Conservation (phyloP, 2,113 vertebrate species). For the Pheucticus melanocephalus region DNA sequence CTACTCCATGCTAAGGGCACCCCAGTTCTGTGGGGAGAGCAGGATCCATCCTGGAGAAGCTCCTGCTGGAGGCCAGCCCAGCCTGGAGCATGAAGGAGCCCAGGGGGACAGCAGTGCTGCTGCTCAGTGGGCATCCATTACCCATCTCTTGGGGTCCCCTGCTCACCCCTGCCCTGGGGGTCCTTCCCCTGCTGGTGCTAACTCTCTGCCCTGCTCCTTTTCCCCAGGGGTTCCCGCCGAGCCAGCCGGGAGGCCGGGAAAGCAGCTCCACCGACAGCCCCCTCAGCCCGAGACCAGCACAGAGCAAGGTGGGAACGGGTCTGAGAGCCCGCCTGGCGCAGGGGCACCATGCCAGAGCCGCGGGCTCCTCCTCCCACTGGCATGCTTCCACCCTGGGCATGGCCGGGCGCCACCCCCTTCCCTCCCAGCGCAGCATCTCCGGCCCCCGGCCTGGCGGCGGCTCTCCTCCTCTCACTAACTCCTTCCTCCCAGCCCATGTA, state of each 20-base stretch:
- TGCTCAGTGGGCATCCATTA: neutral
- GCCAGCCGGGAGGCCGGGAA: slow-evolving; percentile 88
- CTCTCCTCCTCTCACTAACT: slow-evolving; percentile 50
- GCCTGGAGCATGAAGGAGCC: neutral
- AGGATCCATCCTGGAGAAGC: neutral
- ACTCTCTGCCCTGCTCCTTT: slow-evolving; percentile 74
- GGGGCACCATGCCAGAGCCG: neutral
- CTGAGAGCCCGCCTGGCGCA: slow-evolving; percentile 52
- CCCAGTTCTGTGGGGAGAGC: neutral
- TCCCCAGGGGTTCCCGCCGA: slow-evolving; percentile 78
- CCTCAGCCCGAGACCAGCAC: slow-evolving; percentile 82
- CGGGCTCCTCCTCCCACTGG: slow-evolving; percentile 38
- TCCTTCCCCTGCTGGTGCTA: slow-evolving; percentile 17
- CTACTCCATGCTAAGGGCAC: rapidly evolving
- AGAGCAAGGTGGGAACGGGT: slow-evolving; percentile 89
- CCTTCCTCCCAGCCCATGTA: neutral
- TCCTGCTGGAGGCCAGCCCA: neutral
- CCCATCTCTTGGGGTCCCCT: neutral
- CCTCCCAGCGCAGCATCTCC: neutral
- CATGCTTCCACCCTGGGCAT: neutral
- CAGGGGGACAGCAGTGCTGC: neutral
- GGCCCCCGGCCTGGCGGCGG: slow-evolving; percentile 11
- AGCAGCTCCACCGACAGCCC: slow-evolving; percentile 87
- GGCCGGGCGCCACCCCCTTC: neutral
- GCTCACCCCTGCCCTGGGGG: neutral